Percentiles rank a stretch among this genome's conserved stretches.
These are phyloP conservation scores for Numida meleagris DNA, from an alignment of 2,113 vertebrate genomes.

Conservation along the genomic window DNA sequence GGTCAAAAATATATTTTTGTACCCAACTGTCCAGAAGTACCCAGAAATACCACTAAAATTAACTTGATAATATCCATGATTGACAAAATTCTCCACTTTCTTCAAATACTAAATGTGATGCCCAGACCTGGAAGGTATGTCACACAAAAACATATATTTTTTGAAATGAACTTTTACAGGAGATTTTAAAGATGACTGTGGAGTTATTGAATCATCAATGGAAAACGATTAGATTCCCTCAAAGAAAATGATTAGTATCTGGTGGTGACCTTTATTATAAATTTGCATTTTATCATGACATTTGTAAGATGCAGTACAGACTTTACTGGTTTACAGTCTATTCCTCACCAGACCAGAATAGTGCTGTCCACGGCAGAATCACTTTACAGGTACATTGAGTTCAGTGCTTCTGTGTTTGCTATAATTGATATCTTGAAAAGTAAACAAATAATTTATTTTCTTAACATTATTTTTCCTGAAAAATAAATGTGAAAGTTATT, in stretches of 20 bases:
- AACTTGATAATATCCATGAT: background rate
- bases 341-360: background rate
- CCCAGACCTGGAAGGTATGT: conserved; percentile 12
- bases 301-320: conserved; percentile 57
- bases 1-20: background rate
- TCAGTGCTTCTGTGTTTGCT: background rate
- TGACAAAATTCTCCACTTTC: conserved; percentile 26
- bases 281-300: conserved; percentile 81
- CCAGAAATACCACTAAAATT: background rate
- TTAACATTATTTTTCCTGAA: background rate
- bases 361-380: background rate
- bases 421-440: background rate
- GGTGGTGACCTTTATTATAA: conserved; percentile 86
- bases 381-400: background rate
- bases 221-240: conserved; percentile 82
- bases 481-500: background rate
- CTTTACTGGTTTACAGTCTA: conserved; percentile 10
- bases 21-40: background rate
- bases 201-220: conserved; percentile 80
- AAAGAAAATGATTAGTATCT: conserved; percentile 81
- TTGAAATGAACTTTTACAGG: conserved; percentile 59
- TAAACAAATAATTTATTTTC: background rate
- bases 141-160: conserved; percentile 43
- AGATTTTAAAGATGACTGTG: conserved; percentile 73
- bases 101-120: conserved; percentile 52